A percentile compares a stretch with the other conserved stretches of the same genome.
Conservation (phyloP, 2,113 vertebrate species). For the Eleginops maclovinus region DNA sequence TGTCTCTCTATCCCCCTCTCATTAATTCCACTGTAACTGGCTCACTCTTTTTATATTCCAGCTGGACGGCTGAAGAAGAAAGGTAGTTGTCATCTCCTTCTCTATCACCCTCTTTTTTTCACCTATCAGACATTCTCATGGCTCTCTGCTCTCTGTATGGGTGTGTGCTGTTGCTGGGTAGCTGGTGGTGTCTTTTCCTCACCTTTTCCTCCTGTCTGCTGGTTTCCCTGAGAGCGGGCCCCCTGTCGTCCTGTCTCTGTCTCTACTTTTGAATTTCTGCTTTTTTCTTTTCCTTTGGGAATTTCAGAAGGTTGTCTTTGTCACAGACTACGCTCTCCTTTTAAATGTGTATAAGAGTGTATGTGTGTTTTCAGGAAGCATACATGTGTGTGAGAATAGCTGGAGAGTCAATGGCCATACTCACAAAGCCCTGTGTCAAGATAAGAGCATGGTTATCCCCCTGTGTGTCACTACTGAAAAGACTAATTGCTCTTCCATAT, state of each 20-base stretch:
- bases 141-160: slow-evolving; percentile 66
- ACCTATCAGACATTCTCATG: slow-evolving; percentile 52
- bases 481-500: slow-evolving; percentile 58
- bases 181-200: slow-evolving; percentile 55
- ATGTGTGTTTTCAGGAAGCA: slow-evolving; percentile 11
- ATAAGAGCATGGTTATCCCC: slow-evolving; percentile 67
- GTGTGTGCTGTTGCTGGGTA: slow-evolving; percentile 65
- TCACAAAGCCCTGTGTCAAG: slow-evolving; percentile 69
- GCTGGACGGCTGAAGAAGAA: slow-evolving; percentile 85
- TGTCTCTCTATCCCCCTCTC: slow-evolving; percentile 42
- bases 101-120: slow-evolving; percentile 57
- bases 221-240: slow-evolving; percentile 44
- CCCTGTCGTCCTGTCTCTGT: slow-evolving; percentile 43
- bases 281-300: slow-evolving; percentile 47
- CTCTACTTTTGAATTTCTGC: slow-evolving; percentile 50
- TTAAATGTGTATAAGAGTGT: slow-evolving; percentile 41
- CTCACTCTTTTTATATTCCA: slow-evolving; percentile 84
- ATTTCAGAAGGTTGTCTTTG: slow-evolving; percentile 56
- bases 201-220: slow-evolving; percentile 54
- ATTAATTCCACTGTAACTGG: slow-evolving; percentile 72
- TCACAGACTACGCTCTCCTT: slow-evolving; percentile 51
- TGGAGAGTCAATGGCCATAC: slow-evolving; percentile 53
- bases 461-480: slow-evolving; percentile 63
- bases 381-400: slow-evolving; percentile 39
- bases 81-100: slow-evolving; percentile 82